phyloP scores from a whole-genome alignment of 2,888 invertebrate species.

The Oxystoma pomonae region DNA sequence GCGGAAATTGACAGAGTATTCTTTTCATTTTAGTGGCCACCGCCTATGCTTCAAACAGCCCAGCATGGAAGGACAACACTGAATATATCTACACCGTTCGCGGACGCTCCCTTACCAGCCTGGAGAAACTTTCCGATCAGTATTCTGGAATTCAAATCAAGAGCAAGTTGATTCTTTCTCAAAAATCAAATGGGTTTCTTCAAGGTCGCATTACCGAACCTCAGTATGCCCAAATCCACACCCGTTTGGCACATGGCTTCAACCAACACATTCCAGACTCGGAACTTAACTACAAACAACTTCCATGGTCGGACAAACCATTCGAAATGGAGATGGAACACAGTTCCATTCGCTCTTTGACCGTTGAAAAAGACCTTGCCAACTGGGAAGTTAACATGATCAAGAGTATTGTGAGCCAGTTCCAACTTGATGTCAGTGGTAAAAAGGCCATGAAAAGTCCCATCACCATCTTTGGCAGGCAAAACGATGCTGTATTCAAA shows the following conservation, averaged over 20 bases:
- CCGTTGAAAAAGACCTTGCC: constrained; percentile 52
- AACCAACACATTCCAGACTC: constrained; percentile 47
- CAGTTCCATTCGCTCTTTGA: constrained; percentile 57
- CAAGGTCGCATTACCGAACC: constrained; percentile 50
- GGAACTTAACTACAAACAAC: constrained; percentile 52
- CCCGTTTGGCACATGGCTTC: constrained; percentile 51
- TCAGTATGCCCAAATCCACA: constrained; percentile 51
- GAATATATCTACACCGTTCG: constrained; percentile 57
- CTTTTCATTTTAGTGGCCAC: not conserved
- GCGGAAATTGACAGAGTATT: no score
- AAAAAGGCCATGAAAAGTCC: constrained; percentile 53
- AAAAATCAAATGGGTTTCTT: constrained; percentile 48
- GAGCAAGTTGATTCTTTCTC: constrained; percentile 55
- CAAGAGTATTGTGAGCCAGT: constrained; percentile 63
- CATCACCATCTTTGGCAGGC: constrained; percentile 25
- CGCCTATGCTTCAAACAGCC: constrained; percentile 1
- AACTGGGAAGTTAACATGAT: constrained; percentile 65
- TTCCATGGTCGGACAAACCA: constrained; percentile 53
- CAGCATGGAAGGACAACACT: constrained; percentile 57
- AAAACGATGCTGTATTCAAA: constrained; percentile 56
- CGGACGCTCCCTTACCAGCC: constrained; percentile 54
- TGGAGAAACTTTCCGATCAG: constrained; percentile 54
- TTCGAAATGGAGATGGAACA: constrained; percentile 60
- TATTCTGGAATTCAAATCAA: constrained; percentile 54
- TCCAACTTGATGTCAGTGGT: constrained; percentile 62